phyloP scores from a whole-genome alignment of 2,888 invertebrate genomes.

The Sphinx pinastri region DNA sequence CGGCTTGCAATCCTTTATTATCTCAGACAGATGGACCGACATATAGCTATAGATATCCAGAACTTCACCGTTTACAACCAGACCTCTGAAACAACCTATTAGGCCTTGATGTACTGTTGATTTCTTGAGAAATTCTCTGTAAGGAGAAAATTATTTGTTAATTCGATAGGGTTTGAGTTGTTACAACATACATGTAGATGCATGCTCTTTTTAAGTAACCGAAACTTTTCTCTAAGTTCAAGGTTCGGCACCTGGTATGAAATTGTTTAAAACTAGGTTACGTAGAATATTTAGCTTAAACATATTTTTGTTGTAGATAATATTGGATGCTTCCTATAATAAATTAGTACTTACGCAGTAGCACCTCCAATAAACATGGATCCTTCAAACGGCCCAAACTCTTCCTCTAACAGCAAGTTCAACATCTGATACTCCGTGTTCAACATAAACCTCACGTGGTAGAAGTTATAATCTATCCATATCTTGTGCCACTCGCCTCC shows the following conservation, averaged over 20 bases:
- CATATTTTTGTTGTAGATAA: too few relatives aligned
- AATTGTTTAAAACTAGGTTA: too few relatives aligned
- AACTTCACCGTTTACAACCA: conserved; percentile 95
- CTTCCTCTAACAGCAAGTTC: conserved; percentile 91
- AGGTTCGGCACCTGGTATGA: too few relatives aligned
- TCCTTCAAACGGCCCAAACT: conserved; percentile 96
- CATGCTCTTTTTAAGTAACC: too few relatives aligned
- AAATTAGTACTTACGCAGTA: conserved; percentile 88
- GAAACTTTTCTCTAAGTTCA: too few relatives aligned
- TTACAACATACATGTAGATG: not conserved
- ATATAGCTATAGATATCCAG: conserved; percentile 96
- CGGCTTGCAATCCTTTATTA: conserved; percentile 96
- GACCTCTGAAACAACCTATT: conserved; percentile 96
- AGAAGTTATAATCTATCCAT: conserved; percentile 97
- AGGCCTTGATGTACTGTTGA: conserved; percentile 94
- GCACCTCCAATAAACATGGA: conserved; percentile 97
- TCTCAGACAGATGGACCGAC: conserved; percentile 95
- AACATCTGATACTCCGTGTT: conserved; percentile 96
- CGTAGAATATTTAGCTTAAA: too few relatives aligned
- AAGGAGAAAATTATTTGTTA: conserved; percentile 33
- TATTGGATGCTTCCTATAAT: not conserved
- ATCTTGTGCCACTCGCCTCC: conserved; percentile 98
- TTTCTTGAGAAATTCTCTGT: conserved; percentile 91
- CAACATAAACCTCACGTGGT: conserved; percentile 96
- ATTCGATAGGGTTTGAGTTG: not conserved